phyloP scores from a whole-genome alignment of 2,888 invertebrate genomes.

The Caenorhabditis sp. region DNA sequence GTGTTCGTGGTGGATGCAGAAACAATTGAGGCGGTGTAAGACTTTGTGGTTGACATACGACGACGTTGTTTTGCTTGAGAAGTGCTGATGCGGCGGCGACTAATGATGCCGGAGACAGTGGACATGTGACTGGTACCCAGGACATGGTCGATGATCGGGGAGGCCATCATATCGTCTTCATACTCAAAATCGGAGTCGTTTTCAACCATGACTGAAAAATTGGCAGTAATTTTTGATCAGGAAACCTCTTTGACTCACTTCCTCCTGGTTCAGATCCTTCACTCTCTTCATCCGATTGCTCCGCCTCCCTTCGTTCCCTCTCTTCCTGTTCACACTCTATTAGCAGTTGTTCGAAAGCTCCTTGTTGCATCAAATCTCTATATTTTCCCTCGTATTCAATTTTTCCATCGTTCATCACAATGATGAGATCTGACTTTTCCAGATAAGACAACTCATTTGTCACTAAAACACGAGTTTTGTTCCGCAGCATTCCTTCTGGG shows the following conservation, averaged over 20 bases:
- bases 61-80: constrained; percentile 67
- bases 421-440: constrained; percentile 92
- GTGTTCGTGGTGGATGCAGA: constrained; percentile 51
- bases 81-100: constrained; percentile 64
- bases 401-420: constrained; percentile 88
- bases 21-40: constrained; percentile 46
- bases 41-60: constrained; percentile 66
- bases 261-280: constrained; percentile 72
- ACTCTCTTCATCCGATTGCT: constrained; percentile 64
- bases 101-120: constrained; percentile 81
- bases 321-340: constrained; percentile 79
- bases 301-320: constrained; percentile 64
- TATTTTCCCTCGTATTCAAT: constrained; percentile 80
- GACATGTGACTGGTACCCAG: constrained; percentile 81
- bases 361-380: constrained; percentile 78
- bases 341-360: constrained; percentile 78
- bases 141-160: constrained; percentile 75
- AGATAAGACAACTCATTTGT: constrained; percentile 96
- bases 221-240: too few relatives aligned
- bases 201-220: constrained; percentile 52
- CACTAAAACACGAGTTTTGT: constrained; percentile 91
- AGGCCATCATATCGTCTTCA: constrained; percentile 71
- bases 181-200: constrained; percentile 77
- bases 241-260: constrained; percentile 15
- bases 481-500: constrained; percentile 82